Conservation (phyloP, 1,140 invertebrate species). For the Philopotamus ludificatus region DNA sequence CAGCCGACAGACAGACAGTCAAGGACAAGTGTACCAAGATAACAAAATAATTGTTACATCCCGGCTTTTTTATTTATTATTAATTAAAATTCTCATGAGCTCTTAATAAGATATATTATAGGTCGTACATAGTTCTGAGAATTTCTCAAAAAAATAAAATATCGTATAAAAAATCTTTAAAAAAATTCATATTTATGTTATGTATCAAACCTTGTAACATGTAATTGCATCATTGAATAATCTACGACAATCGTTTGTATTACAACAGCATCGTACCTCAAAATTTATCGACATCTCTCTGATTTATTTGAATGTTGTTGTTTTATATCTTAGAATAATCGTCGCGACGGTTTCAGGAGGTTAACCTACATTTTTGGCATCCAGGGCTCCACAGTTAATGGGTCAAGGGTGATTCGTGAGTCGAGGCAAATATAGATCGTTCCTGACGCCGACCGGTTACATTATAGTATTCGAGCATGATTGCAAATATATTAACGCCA, state of each 20-base stretch:
- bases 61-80: no score
- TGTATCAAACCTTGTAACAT: background rate
- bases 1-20: no score
- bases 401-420: conserved; percentile 15
- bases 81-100: no score
- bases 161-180: no score
- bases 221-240: background rate
- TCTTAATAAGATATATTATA: no score
- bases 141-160: no score
- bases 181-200: background rate
- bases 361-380: background rate
- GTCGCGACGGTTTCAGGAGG: background rate
- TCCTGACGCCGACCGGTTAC: background rate
- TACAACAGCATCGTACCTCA: no score
- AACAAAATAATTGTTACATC: no score
- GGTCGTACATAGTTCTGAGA: no score
- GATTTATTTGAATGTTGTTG: background rate
- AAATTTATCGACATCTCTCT: background rate
- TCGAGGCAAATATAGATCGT: conserved; percentile 10
- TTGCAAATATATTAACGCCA: background rate
- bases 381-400: background rate
- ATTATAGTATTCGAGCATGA: background rate
- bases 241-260: no score
- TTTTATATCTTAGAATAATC: background rate
- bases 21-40: no score